Evolutionary conservation across 2,113 vertebrate genomes (phyloP).

Genomic region (Xerus inauris): DNA sequence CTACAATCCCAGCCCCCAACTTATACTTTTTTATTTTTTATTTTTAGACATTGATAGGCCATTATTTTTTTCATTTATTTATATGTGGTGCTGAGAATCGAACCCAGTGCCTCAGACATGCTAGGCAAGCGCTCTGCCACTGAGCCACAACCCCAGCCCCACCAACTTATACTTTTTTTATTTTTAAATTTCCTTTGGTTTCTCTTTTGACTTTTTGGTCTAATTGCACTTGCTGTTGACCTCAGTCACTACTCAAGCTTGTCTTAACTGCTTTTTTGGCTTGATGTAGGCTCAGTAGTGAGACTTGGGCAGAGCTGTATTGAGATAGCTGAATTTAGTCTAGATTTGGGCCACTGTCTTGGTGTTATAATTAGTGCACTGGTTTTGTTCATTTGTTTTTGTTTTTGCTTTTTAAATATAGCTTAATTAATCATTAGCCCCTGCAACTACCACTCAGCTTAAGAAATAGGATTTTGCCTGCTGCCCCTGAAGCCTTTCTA

Average conservation of each 20-base stretch:
- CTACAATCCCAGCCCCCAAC: too few relatives aligned
- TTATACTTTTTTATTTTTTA: too few relatives aligned
- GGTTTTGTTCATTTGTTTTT: neutral
- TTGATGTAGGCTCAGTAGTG: neutral
- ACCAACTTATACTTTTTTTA: neutral
- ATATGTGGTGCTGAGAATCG: too few relatives aligned
- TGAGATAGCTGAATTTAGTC: slow-evolving; percentile 30
- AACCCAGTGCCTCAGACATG: too few relatives aligned
- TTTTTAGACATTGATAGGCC: too few relatives aligned
- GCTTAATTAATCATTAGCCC: slow-evolving; percentile 46
- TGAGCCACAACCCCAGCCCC: too few relatives aligned
- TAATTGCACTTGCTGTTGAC: slow-evolving; percentile 44
- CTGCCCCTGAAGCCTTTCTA: neutral
- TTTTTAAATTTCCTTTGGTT: neutral
- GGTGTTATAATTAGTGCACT: slow-evolving; percentile 9
- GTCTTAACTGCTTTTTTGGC: slow-evolving; percentile 68
- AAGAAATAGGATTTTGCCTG: slow-evolving; percentile 54
- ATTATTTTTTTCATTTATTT: too few relatives aligned
- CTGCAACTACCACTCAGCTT: neutral
- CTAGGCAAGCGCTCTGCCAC: too few relatives aligned
- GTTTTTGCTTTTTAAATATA: slow-evolving; percentile 30
- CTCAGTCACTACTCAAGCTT: slow-evolving; percentile 26
- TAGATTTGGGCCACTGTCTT: slow-evolving; percentile 15
- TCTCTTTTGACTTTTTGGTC: slow-evolving; percentile 21
- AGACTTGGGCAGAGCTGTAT: slow-evolving; percentile 12